Base-by-base conservation (phyloP, 2,797 vertebrate species). In the Propithecus deckenii region DNA sequence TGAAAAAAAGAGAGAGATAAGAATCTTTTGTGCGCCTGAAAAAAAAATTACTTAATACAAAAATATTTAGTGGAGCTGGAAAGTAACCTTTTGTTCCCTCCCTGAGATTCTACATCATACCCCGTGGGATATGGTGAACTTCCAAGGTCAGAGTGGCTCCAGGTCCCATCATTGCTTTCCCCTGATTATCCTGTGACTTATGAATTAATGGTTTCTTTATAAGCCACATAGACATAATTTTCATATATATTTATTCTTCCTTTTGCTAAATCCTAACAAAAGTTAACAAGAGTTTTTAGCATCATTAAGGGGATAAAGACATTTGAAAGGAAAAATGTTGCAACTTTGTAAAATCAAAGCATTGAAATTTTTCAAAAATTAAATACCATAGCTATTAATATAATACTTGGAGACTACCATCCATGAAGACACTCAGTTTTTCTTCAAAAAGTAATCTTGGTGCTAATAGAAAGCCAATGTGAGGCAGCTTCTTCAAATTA, bases 351-450 rank as follows among this genome's bases (percentile, higher is more conserved):
- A 76, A 79, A 88, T 91, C 20, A 74, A 79, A 91, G 38, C n/a
- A 63, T 30, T 83, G 86, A 80, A 28, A 80, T 59, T 88, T 96
- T 93, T 67, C 71, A 38, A 67, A 94, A 90, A 38, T 69, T 92
- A 92, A 95, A 86, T 55, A 32, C 32, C 12, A 22, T 20, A 46
- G n/a, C 38, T 90, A 12, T 59, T 28, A 59, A 59, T 57, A 48
- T 78, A 75, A 41, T 43, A 48, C 35, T 30, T 87, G 46, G n/a
- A 92, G 17, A 71, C 7, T 50, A 48, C 35, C 63, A 52, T 71
- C 57, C 83, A 41, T 38, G n/a, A 96, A 61, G n/a, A 3, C 67
- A 78, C 8, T 65, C 2, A 35, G 1, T 35, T 86, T 92, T 90
- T 91, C 91, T 78, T 92, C 94, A 86, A 76, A 91, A 95, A 30